These are phyloP conservation scores for Protomyctophum bolini DNA, from an alignment of 2,113 vertebrate species.

Conservation along the genomic window DNA sequence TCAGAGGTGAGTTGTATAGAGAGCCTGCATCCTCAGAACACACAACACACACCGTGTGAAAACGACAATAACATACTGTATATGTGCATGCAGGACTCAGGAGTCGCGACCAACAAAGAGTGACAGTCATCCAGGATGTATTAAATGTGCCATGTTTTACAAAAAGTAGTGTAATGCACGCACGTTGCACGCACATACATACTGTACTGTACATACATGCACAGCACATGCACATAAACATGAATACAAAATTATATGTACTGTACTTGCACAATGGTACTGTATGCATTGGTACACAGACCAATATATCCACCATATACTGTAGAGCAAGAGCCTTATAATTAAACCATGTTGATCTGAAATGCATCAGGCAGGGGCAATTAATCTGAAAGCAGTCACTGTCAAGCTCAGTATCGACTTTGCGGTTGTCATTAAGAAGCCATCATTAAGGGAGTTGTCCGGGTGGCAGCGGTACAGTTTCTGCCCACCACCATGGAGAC, in stretches of 20 bases:
- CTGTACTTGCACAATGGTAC: background rate
- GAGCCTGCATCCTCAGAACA: background rate
- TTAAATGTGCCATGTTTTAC: too few species aligned
- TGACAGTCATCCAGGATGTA: too few species aligned
- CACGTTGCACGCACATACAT: background rate
- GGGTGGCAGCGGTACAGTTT: too few species aligned
- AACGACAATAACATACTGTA: too few species aligned
- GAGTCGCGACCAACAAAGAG: too few species aligned
- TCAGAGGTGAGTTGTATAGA: slow-evolving; percentile 83
- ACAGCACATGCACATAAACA: background rate
- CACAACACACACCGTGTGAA: too few species aligned
- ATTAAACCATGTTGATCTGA: slow-evolving; percentile 1
- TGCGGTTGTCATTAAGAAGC: slow-evolving; percentile 23
- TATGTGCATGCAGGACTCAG: too few species aligned
- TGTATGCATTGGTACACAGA: background rate
- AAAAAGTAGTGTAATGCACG: background rate
- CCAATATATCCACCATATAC: background rate
- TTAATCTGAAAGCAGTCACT: slow-evolving; percentile 3
- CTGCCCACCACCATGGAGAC: too few species aligned
- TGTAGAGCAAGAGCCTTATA: background rate
- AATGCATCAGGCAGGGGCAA: background rate
- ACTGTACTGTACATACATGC: background rate
- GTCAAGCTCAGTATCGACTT: slow-evolving; percentile 3
- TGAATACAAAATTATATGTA: too few species aligned
- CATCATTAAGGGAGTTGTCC: background rate